These are phyloP conservation scores for Urocyon cinereoargenteus DNA, from an alignment of 2,797 vertebrate species.

Conservation along the genomic window DNA sequence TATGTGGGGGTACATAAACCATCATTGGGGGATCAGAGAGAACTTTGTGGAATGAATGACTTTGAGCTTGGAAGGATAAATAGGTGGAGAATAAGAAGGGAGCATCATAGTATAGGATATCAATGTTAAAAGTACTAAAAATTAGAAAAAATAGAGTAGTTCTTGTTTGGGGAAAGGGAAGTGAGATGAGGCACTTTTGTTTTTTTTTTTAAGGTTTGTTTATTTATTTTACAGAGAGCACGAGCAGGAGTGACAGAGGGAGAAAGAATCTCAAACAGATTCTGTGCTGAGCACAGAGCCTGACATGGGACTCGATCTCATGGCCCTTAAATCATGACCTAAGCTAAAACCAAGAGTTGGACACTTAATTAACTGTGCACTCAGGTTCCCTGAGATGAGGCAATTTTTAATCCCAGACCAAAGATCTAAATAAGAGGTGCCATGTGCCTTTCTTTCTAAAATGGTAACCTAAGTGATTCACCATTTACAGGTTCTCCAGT, in stretches of 20 bases:
- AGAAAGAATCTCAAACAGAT: background rate
- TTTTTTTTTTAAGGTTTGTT: background rate
- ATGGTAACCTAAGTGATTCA: background rate
- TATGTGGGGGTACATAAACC: background rate
- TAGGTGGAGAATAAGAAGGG: background rate
- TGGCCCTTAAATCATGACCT: background rate
- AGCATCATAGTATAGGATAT: background rate
- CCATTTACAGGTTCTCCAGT: background rate
- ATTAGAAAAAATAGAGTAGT: background rate
- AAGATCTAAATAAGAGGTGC: background rate
- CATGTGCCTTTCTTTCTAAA: background rate
- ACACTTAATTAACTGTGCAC: background rate
- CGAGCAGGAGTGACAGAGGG: background rate
- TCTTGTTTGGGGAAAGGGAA: background rate
- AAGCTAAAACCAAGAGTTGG: background rate
- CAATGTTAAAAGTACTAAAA: background rate
- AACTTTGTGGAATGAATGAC: background rate
- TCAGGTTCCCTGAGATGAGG: background rate
- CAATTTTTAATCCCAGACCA: background rate
- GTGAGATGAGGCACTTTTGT: background rate
- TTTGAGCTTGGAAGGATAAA: background rate
- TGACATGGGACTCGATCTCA: background rate
- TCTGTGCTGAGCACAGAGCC: background rate
- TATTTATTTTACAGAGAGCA: background rate
- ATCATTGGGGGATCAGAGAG: background rate